Base-by-base conservation (phyloP, 2,888 invertebrate genomes). In the Euproctis similis region DNA sequence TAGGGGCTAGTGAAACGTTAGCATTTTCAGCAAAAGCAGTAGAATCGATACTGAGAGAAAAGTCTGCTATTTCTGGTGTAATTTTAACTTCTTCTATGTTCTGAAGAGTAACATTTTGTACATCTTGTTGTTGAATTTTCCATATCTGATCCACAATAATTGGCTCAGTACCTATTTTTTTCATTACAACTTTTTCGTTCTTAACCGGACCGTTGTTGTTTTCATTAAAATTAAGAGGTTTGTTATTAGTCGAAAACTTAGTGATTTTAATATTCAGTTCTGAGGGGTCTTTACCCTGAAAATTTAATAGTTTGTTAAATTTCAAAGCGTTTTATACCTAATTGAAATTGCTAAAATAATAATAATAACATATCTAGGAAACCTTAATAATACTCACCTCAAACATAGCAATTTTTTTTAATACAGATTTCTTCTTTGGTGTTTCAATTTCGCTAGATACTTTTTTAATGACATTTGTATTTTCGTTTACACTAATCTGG, bases 391-490 rank as follows among this genome's bases (percentile, higher is more conserved):
- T n/a, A 42, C 51, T 70, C 60, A 76, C 81, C 62, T 82, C 81
- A 55, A 80, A 82, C 48, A 80, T 54, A 14, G 80, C 76, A 24
- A 82, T 73, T 52, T 70, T 80, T 0, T 77, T 68, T 12, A 69
- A 34, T 1, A 82, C 63, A 1, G 69, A 62, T 23, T 59, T 66
- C 20, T 65, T 63, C 32, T 56, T 66, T 1, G 65, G 67, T 7
- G 65, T 26, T 8, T 63, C 59, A 4, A 57, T 48, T 2, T 32
- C 32, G 1, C 34, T 22, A 12, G 57, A 51, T 36, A 46, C 55
- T 5, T 34, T 38, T 11, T 42, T 34, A 12, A 34, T 36, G 8
- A 38, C 24, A 14, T 40, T 34, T n/a, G 24, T 28, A 7, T 26
- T 12, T 26, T 51, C 43, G n/a, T 52, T 47, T 2, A 39, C 19